Base-by-base conservation (phyloP, 1,140 invertebrate species). In the Zaprionus africanus region DNA sequence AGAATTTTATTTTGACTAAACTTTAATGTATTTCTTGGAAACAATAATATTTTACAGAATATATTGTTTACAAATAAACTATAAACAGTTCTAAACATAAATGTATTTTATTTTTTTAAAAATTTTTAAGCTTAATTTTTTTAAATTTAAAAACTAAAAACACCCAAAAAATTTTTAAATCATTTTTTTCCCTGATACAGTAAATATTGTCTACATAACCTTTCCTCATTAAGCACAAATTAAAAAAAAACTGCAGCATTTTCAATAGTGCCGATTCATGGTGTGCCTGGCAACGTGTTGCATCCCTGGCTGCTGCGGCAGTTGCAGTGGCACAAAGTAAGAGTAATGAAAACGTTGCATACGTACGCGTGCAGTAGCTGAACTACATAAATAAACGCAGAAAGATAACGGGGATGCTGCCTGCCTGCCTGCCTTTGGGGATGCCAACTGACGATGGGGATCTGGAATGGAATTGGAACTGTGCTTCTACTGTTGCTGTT, bases 261-360 rank as follows among this genome's bases (percentile, higher is more conserved):
- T 51, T 1, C 19, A 12, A 49, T 11, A 19, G 1, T 22, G 41
- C 1, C 19, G 12, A 2, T 17, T 22, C 13, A 53, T 5, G 17
- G 4, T 7, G 36, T 5, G 15, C 3, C 15, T 12, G 19, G 9
- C 22, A 51, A 22, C 31, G 9, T 19, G n/a, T 56, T 64, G 46
- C 61, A 72, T 56, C 68, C 67, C 74, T 76, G 74, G 68, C 13
- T 36, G 68, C n/a, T 36, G 46, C 15, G 12, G 26, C 4, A 34
- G 46, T 15, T 53, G 57, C 60, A 19, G 22, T 54, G 15, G 49
- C 67, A 70, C 66, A 76, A 63, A 74, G 65, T 69, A 74, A 74
- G 31, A 68, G 64, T 75, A 87, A 88, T 84, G 84, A 87, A 88
- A 88, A 66, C 78, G 80, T 75, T 88, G 83, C 84, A 80, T 78